Percentiles rank a stretch among this genome's conserved stretches.
Evolutionary conservation across 2,888 invertebrate species (phyloP).

Genomic region (Drosophila heteroneura): DNA sequence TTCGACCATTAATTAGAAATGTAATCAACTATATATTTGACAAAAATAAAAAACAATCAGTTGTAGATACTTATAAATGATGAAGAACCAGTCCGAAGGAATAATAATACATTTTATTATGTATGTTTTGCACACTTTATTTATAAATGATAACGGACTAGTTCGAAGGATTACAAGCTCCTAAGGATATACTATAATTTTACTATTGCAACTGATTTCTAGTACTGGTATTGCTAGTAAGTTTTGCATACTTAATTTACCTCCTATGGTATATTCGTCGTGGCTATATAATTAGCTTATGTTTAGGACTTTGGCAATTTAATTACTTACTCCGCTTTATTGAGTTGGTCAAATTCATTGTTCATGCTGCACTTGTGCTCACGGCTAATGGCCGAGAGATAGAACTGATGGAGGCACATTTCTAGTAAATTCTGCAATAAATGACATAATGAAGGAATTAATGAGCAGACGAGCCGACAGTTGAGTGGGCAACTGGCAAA

Average conservation of each 20-base stretch:
- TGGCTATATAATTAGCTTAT: constrained; percentile 5
- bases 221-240: background rate
- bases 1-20: constrained; percentile 1
- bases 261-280: background rate
- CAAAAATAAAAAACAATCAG: background rate
- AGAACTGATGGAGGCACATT: constrained; percentile 56
- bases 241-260: background rate
- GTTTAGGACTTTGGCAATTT: constrained; percentile 21
- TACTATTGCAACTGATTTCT: background rate
- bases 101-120: background rate
- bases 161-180: background rate
- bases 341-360: constrained; percentile 23
- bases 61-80: background rate
- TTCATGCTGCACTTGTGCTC: constrained; percentile 14
- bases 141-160: background rate
- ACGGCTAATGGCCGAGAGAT: constrained; percentile 30
- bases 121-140: background rate
- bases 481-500: constrained; percentile 51
- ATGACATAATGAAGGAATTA: constrained; percentile 77
- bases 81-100: background rate
- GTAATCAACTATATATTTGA: background rate
- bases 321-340: constrained; percentile 26
- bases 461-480: constrained; percentile 55
- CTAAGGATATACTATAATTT: background rate
- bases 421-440: constrained; percentile 70